Evolutionary conservation across 1,140 invertebrate species (phyloP).

Genomic region (Pseudomyrmex pallidus): DNA sequence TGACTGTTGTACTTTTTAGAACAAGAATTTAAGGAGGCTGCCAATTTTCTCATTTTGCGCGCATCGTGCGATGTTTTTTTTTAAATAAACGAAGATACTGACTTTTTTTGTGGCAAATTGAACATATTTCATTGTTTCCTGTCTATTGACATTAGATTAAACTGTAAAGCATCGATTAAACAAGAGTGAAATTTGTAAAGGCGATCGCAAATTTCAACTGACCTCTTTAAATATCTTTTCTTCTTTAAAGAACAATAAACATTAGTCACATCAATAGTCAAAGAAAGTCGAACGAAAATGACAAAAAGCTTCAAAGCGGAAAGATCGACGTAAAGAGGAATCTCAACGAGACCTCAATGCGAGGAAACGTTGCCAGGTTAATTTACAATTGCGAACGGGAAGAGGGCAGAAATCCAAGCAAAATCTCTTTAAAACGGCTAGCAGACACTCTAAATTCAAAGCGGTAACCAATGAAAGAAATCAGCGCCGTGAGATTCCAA

Average conservation of each 20-base stretch:
- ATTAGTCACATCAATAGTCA: not conserved
- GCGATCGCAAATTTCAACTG: not conserved
- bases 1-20: no score
- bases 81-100: no score
- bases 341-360: not conserved
- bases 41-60: no score
- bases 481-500: constrained; percentile 34
- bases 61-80: no score
- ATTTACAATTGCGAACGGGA: constrained; percentile 21
- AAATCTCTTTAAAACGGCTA: constrained; percentile 27
- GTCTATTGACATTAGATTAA: no score
- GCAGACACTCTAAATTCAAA: constrained; percentile 55
- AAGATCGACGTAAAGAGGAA: not conserved
- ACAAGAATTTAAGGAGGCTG: no score
- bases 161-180: no score
- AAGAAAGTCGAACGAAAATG: not conserved
- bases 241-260: not conserved
- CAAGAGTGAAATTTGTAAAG: not conserved
- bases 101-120: no score
- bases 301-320: not conserved
- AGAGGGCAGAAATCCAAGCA: constrained; percentile 13
- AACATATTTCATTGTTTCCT: no score
- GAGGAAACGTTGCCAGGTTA: not conserved
- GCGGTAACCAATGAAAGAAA: constrained; percentile 56
- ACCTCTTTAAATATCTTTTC: not conserved